Conservation (phyloP, 2,888 invertebrate species). For the Dicranocentrus wangi region DNA sequence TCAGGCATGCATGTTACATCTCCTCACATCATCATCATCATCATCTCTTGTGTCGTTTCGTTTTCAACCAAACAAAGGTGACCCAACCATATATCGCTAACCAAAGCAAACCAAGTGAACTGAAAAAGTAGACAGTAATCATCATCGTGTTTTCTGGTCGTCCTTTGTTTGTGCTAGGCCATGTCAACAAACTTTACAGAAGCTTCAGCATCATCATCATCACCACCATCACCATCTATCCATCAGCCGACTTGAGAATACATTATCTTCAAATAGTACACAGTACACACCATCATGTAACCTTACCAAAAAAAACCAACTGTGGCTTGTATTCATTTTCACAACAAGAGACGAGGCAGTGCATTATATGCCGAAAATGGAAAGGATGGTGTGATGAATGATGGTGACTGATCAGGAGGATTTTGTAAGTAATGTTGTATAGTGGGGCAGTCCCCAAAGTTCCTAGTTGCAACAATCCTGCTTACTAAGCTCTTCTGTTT, state of each 20-base stretch:
- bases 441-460: conserved; percentile 10
- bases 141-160: conserved; percentile 8
- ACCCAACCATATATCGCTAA: conserved; percentile 24
- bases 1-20: background rate
- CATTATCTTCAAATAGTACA: conserved; percentile 10
- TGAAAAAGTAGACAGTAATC: conserved; percentile 30
- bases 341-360: background rate
- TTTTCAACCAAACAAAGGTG: conserved; percentile 19
- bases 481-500: background rate
- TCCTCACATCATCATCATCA: background rate
- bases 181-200: conserved; percentile 64
- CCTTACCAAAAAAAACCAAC: conserved; percentile 16
- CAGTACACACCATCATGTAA: background rate
- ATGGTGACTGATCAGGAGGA: background rate
- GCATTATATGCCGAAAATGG: background rate
- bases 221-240: conserved; percentile 14
- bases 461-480: background rate
- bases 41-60: background rate
- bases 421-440: background rate
- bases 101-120: background rate
- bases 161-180: conserved; percentile 54
- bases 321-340: background rate
- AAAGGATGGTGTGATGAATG: conserved; percentile 3
- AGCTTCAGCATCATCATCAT: conserved; percentile 22
- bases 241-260: conserved; percentile 7